Percentiles rank a stretch among this genome's conserved stretches.
Conservation (phyloP, 2,113 vertebrate species). For the Dromaius novaehollandiae region DNA sequence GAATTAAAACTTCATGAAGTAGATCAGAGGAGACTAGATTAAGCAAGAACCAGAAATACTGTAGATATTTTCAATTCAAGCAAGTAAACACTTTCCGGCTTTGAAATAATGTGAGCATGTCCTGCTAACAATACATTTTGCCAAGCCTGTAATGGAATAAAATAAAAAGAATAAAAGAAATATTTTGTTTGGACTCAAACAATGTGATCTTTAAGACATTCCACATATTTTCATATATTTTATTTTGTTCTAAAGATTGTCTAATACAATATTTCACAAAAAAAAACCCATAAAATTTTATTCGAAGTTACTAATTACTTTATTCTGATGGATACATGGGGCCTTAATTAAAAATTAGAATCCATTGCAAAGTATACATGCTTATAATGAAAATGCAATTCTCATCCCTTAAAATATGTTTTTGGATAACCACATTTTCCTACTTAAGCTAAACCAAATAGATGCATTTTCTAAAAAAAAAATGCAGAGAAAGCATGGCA, state of each 20-base stretch:
- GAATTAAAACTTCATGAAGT: background rate
- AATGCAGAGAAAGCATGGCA: background rate
- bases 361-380: background rate
- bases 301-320: conserved; percentile 14
- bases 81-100: background rate
- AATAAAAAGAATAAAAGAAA: background rate
- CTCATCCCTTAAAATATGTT: background rate
- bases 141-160: background rate
- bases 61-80: background rate
- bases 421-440: background rate
- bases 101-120: background rate
- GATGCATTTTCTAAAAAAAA: background rate
- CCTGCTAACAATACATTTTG: background rate
- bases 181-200: background rate
- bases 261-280: background rate
- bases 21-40: background rate
- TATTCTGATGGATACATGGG: background rate
- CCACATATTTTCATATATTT: background rate
- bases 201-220: background rate
- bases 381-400: conserved; percentile 9
- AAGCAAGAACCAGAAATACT: background rate
- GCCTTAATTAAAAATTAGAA: conserved; percentile 38
- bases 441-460: background rate
- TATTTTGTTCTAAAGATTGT: background rate
- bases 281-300: background rate